Base-by-base conservation (phyloP, 2,888 invertebrate genomes). In the Polymixis flavicincta region DNA sequence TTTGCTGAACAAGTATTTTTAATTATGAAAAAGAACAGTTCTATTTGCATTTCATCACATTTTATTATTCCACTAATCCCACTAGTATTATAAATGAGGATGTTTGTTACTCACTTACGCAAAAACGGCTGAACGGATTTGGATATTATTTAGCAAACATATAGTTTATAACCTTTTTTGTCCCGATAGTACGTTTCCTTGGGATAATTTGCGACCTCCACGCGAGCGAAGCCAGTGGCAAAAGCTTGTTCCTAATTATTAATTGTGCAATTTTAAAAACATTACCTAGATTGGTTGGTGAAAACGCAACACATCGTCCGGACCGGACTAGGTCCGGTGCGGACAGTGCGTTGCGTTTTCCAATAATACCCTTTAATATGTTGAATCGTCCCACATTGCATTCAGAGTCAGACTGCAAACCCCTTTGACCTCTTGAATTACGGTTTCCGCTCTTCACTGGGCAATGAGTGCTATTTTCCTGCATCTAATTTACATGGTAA, bases 381-480 rank as follows among this genome's bases (percentile, higher is more conserved):
- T 73, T 66, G 48, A 73, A 81, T 72, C n/a, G 57, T 48, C 68
- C 73, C 52, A 68, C 72, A 78, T 84, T 68, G 74, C 63, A 82
- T 80, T 68, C 74, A 84, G 80, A 82, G 71, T 68, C 71, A 68
- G 80, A 67, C 61, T 61, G 65, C 68, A 54, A 50, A 7, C 84
- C 75, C 61, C 71, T 71, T 71, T 68, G 81, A 74, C 75, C 84
- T 71, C 59, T 80, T 75, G 71, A 82, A 82, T 84, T 71, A 80
- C 75, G 71, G 48, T 71, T 84, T 68, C 75, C 75, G 75, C 75
- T 70, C 32, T 65, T 28, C 57, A 37, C 37, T 57, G 45, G 28
- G 32, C 64, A 66, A 59, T 68, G 59, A 71, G 55, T 70, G 69
- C 61, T 70, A 78, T 79, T 78, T 79, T 57, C 74, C 54, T 76